phyloP scores from a whole-genome alignment of 2,113 vertebrate genomes.

The Boleophthalmus pectinirostris region DNA sequence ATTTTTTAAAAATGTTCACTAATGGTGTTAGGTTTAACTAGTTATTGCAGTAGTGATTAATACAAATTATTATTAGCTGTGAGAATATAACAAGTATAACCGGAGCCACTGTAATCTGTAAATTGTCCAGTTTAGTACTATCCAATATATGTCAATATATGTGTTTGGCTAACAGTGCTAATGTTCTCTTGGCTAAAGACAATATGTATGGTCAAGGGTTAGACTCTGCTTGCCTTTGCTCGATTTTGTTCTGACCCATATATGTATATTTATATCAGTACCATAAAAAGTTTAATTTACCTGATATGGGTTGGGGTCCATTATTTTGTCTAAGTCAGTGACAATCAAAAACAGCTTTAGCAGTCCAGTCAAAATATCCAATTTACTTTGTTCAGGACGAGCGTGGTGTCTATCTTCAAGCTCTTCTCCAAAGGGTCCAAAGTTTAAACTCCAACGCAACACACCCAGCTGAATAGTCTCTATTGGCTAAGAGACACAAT shows the following conservation, averaged over 20 bases:
- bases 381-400: slow-evolving; percentile 11
- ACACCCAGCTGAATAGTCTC: slow-evolving; percentile 48
- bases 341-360: slow-evolving; percentile 10
- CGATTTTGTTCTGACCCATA: background rate
- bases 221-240: slow-evolving; percentile 25
- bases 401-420: slow-evolving; percentile 29
- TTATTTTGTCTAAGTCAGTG: slow-evolving; percentile 25
- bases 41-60: no score
- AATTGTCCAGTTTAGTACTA: no score
- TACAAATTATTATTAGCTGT: no score
- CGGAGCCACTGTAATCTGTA: no score
- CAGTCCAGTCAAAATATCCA: slow-evolving; percentile 31
- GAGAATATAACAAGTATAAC: no score
- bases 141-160: no score
- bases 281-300: slow-evolving; percentile 34
- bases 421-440: slow-evolving; percentile 58
- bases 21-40: no score
- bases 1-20: no score
- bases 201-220: background rate
- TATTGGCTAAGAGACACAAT: slow-evolving; percentile 54
- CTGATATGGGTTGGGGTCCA: slow-evolving; percentile 61
- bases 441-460: slow-evolving; percentile 77
- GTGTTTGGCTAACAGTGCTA: background rate
- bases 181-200: background rate
- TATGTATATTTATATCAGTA: background rate